Conservation (phyloP, 2,113 vertebrate genomes). For the Cheilinus undulatus region DNA sequence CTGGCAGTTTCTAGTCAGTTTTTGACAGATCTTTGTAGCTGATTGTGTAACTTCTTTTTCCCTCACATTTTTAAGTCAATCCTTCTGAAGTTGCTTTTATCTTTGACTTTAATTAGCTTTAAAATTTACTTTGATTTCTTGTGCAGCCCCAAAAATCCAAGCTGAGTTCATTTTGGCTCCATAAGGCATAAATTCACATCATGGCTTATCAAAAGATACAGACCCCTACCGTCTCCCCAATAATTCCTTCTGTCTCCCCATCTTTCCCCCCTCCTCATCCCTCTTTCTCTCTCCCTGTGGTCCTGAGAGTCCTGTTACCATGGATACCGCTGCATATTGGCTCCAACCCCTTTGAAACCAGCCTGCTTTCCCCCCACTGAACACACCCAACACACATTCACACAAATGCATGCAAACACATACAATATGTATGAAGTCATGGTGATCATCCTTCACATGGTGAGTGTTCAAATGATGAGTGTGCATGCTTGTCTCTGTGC, state of each 20-base stretch:
- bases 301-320: slow-evolving; percentile 75
- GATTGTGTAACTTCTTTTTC: not conserved
- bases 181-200: slow-evolving; percentile 30
- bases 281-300: slow-evolving; percentile 51
- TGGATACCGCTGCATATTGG: slow-evolving; percentile 70
- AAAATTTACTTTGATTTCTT: slow-evolving; percentile 4
- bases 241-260: slow-evolving; percentile 44
- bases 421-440: slow-evolving; percentile 65
- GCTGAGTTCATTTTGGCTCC: not conserved
- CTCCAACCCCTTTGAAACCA: slow-evolving; percentile 57
- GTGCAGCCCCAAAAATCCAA: slow-evolving; percentile 3
- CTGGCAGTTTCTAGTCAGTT: not conserved
- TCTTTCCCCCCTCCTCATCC: not conserved
- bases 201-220: slow-evolving; percentile 57
- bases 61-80: not conserved
- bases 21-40: not conserved
- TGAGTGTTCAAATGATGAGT: slow-evolving; percentile 60
- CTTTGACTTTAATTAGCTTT: slow-evolving; percentile 7
- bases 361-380: slow-evolving; percentile 30
- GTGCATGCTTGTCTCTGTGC: slow-evolving; percentile 50
- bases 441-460: slow-evolving; percentile 53
- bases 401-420: slow-evolving; percentile 27
- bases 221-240: slow-evolving; percentile 24
- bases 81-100: not conserved
- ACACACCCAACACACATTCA: not conserved